Conservation (phyloP, 2,113 vertebrate species). For the Proterorhinus semilunaris region DNA sequence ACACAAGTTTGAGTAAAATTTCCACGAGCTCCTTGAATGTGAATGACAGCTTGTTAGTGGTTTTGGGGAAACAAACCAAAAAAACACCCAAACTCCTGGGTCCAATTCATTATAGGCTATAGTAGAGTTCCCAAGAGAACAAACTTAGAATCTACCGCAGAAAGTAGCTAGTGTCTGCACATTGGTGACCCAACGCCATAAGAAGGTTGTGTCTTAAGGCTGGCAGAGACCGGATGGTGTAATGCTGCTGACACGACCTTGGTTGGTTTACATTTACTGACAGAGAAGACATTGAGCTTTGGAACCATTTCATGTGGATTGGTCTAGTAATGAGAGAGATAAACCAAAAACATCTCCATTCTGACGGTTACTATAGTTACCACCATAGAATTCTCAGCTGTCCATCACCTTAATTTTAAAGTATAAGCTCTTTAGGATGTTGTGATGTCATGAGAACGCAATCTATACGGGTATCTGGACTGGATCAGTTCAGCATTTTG, state of each 20-base stretch:
- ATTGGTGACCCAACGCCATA: background rate
- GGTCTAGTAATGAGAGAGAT: no score
- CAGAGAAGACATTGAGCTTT: no score
- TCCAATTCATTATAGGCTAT: background rate
- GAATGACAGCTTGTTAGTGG: constrained; percentile 2
- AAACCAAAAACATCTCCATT: no score
- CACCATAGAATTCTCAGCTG: no score
- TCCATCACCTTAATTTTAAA: no score
- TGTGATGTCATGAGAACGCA: no score
- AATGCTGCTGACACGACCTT: background rate
- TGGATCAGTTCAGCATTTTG: no score
- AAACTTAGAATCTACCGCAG: background rate
- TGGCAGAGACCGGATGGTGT: background rate
- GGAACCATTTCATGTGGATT: no score
- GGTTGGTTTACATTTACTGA: no score
- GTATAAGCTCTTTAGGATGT: no score
- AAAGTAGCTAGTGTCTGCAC: background rate
- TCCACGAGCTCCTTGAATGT: background rate
- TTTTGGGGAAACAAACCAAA: background rate
- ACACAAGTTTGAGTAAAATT: background rate
- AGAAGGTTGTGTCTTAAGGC: background rate
- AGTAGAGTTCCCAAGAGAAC: background rate
- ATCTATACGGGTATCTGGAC: no score
- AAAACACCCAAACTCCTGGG: background rate
- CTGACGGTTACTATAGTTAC: no score